Percentiles rank a stretch among this genome's conserved stretches.
These are phyloP conservation scores for Melanchra persicariae DNA, from an alignment of 2,888 invertebrate genomes.

Conservation along the genomic window DNA sequence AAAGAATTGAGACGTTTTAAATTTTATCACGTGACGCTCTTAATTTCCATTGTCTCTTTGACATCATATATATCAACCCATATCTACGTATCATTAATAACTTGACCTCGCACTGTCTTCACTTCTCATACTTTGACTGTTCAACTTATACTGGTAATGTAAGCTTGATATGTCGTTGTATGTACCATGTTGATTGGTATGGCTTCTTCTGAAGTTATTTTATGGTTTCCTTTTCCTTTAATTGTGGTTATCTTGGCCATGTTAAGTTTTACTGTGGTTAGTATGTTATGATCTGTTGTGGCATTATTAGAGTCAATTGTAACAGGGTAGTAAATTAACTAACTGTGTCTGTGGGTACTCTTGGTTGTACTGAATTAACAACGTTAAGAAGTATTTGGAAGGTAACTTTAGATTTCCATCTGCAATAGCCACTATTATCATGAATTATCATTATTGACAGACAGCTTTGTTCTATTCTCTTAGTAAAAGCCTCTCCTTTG, in stretches of 20 bases:
- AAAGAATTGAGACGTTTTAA: slow-evolving; percentile 63
- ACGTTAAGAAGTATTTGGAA: background rate
- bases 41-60: slow-evolving; percentile 55
- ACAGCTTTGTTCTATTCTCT: background rate
- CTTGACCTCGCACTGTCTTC: background rate
- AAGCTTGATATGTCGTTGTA: slow-evolving; percentile 4
- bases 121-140: background rate
- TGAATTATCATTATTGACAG: background rate
- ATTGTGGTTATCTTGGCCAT: slow-evolving; percentile 28
- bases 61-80: slow-evolving; percentile 7
- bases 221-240: slow-evolving; percentile 52
- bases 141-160: slow-evolving; percentile 7
- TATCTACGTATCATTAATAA: background rate
- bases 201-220: slow-evolving; percentile 37
- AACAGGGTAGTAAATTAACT: background rate
- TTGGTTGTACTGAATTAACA: background rate
- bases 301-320: slow-evolving; percentile 23
- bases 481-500: background rate
- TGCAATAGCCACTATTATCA: background rate
- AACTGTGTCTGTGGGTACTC: background rate
- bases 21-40: slow-evolving; percentile 56
- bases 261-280: slow-evolving; percentile 28
- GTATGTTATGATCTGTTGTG: slow-evolving; percentile 6
- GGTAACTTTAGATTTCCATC: too few species aligned
- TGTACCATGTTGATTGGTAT: slow-evolving; percentile 29